Base-by-base conservation (phyloP, 2,113 vertebrate genomes). In the Phainopepla nitens region DNA sequence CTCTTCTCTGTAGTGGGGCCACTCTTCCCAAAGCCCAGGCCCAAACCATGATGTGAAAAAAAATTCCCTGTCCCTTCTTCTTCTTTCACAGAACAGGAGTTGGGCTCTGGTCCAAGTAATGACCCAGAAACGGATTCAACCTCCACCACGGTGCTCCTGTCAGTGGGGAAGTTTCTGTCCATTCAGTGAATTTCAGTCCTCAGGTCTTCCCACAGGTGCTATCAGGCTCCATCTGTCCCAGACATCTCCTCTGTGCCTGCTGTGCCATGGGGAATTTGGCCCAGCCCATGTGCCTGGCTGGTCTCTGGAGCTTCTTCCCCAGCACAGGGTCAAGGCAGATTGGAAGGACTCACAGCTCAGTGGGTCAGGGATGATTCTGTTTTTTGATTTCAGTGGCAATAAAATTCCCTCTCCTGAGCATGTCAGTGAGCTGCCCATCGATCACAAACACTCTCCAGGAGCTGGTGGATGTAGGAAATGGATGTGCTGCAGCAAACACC, bases 141-240 rank as follows among this genome's bases (percentile, higher is more conserved):
- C 36, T 33, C 62, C 28, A 31, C 31, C 0, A 0, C 0, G 0
- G 25, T 49, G 60, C 6, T 39, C 1, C 6, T 53, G 64, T 16
- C 70, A 35, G 21, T 12, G 44, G 36, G 18, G 22, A 73, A 19
- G 7, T n/a, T 88, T 65, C 62, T 92, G 70, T n/a, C 82, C 14
- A 1, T 58, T 33, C 33, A 35, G 56, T 72, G 62, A 24, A 56
- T 56, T 61, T 56, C 50, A 57, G 31, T 25, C 44, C 65, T 76
- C 1, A 3, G 21, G 10, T 60, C 23, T 64, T 72, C 49, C 42
- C 35, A 41, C 16, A 28, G 75, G 8, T 15, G 24, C 24, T n/a
- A 13, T 24, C 31, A 70, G 58, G 29, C 39, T 75, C 53, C 60
- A 25, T 33, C 51, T 62, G n/a, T 6, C n/a, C 87, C 35, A 35